These are phyloP conservation scores for Zygogramma bicolorata DNA, from an alignment of 2,888 invertebrate genomes.

Conservation along the genomic window DNA sequence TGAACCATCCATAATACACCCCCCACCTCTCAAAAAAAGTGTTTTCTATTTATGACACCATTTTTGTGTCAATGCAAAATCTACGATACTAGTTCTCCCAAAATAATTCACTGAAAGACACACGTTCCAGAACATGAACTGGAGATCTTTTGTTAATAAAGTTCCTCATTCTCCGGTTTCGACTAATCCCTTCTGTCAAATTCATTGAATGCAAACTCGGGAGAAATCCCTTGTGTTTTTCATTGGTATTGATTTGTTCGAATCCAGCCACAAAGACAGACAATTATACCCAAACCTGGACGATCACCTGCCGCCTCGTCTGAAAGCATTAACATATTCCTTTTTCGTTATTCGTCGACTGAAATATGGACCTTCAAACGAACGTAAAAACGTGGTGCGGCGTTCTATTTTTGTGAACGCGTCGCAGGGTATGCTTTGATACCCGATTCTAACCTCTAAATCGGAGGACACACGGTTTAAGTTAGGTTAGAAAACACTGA, in stretches of 20 bases:
- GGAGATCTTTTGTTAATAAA: no score
- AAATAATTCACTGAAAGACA: no score
- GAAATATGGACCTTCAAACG: constrained; percentile 2
- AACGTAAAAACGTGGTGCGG: not conserved
- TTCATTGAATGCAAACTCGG: not conserved
- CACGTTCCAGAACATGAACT: no score
- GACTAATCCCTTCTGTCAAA: not conserved
- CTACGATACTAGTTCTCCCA: no score
- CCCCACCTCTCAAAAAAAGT: no score
- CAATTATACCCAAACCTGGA: constrained; percentile 1
- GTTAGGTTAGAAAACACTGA: not conserved
- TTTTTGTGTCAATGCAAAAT: no score
- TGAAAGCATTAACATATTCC: constrained; percentile 4
- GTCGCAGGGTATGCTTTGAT: not conserved
- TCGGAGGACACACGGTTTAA: not conserved
- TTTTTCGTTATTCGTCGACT: constrained; percentile 4
- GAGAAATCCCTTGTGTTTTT: not conserved
- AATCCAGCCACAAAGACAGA: not conserved
- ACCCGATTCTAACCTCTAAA: not conserved
- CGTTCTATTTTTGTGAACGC: not conserved
- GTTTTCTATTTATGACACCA: no score
- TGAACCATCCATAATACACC: no score
- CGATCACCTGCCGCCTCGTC: constrained; percentile 7
- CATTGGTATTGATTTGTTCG: not conserved
- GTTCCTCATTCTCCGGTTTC: no score